Evolutionary conservation across 1,140 invertebrate genomes (phyloP), one percentile per base, ranked within the genome.

Genomic region (Coenobita brevimanus): DNA sequence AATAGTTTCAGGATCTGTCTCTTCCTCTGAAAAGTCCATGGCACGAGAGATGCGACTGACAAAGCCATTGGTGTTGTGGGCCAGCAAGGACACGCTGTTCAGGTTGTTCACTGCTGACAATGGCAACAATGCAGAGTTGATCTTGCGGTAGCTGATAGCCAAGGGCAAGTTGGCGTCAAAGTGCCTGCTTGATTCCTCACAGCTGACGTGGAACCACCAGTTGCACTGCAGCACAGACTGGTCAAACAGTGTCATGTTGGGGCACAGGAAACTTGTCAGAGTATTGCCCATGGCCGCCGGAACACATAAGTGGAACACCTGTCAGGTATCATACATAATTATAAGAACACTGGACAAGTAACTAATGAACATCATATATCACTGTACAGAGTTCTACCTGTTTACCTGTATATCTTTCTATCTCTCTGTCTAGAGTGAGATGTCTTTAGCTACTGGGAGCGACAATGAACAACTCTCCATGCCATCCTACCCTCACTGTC

Each of bases 141-240:
- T 97, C 6, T 97, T 93, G 92, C 97, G 96, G 92, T 97, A 97
- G 92, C 96, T 97, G 92, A 97, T 97, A 50, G 96, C 97, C 67
- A 97, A 95, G 0, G 96, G 96, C 67, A 97, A 97, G 91, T 97
- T 97, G 3, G 96, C 97, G 91, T 97, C 96, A 92, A 97, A 97
- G 50, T 97, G 93, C 76, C 94, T 94, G 89, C 94, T 95, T 0
- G 96, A 96, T 46, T 94, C 94, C 92, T 96, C 96, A 92, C 97
- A 97, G 91, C 97, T 96, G 0, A 97, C 96, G 92, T 97, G 97
- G 93, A 97, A 97, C 96, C 96, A 97, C 96, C 96, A 97, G 92
- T 97, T 97, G 92, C 97, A 97, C 91, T 97, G 97, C 0, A 97
- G 93, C 78, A 97, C 97, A 3, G 96, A 96, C 92, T 97, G 96